Percentiles rank a stretch among this genome's conserved stretches.
Evolutionary conservation across 2,113 vertebrate genomes (phyloP).

Genomic region (Hystrix cristata): DNA sequence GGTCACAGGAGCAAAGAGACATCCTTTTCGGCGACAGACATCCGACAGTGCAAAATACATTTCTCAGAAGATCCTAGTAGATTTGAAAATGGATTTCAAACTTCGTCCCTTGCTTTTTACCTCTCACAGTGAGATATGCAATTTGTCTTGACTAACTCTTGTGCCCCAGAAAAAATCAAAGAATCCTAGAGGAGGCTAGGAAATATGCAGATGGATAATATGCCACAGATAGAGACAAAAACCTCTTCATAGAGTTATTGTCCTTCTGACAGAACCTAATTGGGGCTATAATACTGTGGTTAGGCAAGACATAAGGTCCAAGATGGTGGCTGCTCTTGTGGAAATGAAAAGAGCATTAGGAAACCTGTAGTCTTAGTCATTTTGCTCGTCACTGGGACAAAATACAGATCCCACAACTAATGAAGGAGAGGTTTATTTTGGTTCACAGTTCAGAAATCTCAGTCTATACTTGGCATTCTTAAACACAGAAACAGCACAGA

Average conservation of each 20-base stretch:
- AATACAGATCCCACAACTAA: neutral
- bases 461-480: too few relatives aligned
- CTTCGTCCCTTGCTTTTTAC: neutral
- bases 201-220: neutral
- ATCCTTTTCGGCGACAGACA: neutral
- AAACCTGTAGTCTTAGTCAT: neutral
- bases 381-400: neutral
- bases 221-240: neutral
- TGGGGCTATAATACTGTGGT: neutral
- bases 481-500: neutral
- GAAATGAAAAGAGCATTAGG: neutral
- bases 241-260: neutral
- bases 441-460: neutral
- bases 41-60: neutral
- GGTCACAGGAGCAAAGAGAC: neutral
- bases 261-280: neutral
- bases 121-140: neutral
- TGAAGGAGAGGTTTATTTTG: neutral
- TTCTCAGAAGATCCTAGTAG: neutral
- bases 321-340: neutral
- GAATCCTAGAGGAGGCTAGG: neutral
- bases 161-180: neutral
- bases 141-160: neutral
- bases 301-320: neutral
- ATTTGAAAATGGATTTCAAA: neutral